Conservation (phyloP, 2,888 invertebrate species). For the Aporophyla lueneburgensis region DNA sequence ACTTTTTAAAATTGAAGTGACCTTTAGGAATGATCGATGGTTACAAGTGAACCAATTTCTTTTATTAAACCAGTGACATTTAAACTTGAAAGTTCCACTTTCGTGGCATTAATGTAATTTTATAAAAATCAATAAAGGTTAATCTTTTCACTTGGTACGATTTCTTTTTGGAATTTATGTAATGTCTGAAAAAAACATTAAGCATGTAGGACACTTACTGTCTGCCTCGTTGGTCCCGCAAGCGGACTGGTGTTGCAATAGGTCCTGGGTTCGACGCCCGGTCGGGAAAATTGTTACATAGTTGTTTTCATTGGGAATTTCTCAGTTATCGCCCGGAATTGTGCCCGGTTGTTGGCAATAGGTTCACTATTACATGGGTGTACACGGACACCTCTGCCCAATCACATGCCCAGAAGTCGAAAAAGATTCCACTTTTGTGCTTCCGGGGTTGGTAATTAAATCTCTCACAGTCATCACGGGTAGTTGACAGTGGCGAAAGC, state of each 20-base stretch:
- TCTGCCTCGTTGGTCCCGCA: not conserved
- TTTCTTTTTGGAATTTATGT: conserved; percentile 21
- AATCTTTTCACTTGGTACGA: conserved; percentile 29
- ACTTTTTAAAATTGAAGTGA: not conserved
- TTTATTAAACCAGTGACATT: conserved; percentile 48
- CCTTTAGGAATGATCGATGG: conserved; percentile 35
- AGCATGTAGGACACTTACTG: not conserved
- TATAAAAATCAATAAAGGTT: conserved; percentile 58
- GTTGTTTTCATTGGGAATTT: not conserved
- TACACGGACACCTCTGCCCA: too few species aligned
- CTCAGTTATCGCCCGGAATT: not conserved
- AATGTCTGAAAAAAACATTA: conserved; percentile 14
- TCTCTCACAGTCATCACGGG: not conserved
- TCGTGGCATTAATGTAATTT: conserved; percentile 29
- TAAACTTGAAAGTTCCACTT: conserved; percentile 52
- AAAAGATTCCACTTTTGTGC: not conserved
- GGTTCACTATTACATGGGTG: too few species aligned
- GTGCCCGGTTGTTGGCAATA: too few species aligned
- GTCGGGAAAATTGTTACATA: not conserved
- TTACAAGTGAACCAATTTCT: conserved; percentile 56
- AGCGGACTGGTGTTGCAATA: not conserved
- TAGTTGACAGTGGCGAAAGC: too few species aligned
- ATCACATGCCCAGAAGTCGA: too few species aligned
- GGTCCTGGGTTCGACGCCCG: not conserved
- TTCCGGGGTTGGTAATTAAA: too few species aligned